Conservation (phyloP, 92 coral and sea anemone genomes). For the Bergia sp. region DNA sequence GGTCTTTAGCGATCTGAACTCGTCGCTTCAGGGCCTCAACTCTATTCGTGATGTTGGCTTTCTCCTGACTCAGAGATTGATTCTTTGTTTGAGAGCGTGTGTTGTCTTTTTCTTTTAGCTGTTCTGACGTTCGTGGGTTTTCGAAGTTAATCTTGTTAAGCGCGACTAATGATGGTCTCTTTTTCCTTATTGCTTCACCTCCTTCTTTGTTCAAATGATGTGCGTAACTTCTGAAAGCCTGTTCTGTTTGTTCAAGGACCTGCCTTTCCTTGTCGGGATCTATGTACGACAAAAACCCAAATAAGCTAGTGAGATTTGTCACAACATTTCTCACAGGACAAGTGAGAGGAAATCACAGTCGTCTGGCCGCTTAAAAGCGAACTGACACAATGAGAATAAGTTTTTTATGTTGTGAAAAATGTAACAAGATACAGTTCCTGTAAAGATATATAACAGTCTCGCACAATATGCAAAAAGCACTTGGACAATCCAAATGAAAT, state of each 20-base stretch:
- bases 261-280: slow-evolving; percentile 85
- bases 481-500: too few relatives aligned
- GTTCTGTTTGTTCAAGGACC: slow-evolving; percentile 70
- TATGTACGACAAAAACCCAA: neutral
- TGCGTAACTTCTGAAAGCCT: slow-evolving; percentile 74
- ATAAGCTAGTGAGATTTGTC: neutral
- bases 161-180: slow-evolving; percentile 77
- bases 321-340: neutral
- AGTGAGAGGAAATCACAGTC: neutral
- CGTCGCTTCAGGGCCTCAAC: slow-evolving; percentile 74
- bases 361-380: too few relatives aligned
- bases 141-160: slow-evolving; percentile 77
- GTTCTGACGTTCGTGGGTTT: slow-evolving; percentile 47
- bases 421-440: too few relatives aligned
- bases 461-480: too few relatives aligned
- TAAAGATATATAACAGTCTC: too few relatives aligned
- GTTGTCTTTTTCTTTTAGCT: slow-evolving; percentile 51
- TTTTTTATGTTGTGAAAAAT: too few relatives aligned
- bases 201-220: slow-evolving; percentile 69
- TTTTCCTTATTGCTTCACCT: slow-evolving; percentile 54
- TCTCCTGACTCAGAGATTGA: slow-evolving; percentile 73
- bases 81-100: slow-evolving; percentile 40
- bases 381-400: too few relatives aligned
- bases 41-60: slow-evolving; percentile 64
- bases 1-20: slow-evolving; percentile 83